Conservation (phyloP, 2,797 vertebrate genomes). For the Pogonophryne albipinna region DNA sequence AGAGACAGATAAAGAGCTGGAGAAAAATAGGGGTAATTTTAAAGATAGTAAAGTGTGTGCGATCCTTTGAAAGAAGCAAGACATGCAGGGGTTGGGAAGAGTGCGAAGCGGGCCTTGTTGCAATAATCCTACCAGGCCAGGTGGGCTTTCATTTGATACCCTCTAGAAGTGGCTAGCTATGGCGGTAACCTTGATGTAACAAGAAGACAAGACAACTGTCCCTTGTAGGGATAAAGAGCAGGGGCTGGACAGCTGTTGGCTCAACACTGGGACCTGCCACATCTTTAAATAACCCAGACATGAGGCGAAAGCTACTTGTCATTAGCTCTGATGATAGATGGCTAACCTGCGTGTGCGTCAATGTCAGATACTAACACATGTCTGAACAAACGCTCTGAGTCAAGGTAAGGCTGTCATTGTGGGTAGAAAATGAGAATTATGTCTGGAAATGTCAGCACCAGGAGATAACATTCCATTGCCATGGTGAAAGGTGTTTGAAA, state of each 20-base stretch:
- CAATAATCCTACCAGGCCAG: conserved; percentile 62
- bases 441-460: background rate
- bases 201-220: conserved; percentile 65
- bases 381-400: background rate
- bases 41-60: conserved; percentile 48
- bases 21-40: conserved; percentile 43
- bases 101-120: conserved; percentile 38
- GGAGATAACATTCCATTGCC: conserved; percentile 29
- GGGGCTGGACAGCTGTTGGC: conserved; percentile 66
- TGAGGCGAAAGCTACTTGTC: conserved; percentile 22
- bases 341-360: conserved; percentile 40
- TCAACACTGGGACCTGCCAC: conserved; percentile 44
- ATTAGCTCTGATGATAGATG: conserved; percentile 46
- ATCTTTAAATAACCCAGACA: conserved; percentile 64
- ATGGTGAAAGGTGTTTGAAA: conserved; percentile 6
- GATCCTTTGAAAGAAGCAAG: conserved; percentile 56
- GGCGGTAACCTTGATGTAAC: conserved; percentile 70
- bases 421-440: background rate
- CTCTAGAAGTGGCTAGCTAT: conserved; percentile 48
- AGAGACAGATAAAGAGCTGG: conserved; percentile 46
- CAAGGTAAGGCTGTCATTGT: background rate
- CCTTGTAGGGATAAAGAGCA: conserved; percentile 58
- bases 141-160: conserved; percentile 75
- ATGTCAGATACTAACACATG: conserved; percentile 7
- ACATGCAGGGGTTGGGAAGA: conserved; percentile 34